Base-by-base conservation (phyloP, 2,797 vertebrate genomes). In the Denticeps clupeoides region DNA sequence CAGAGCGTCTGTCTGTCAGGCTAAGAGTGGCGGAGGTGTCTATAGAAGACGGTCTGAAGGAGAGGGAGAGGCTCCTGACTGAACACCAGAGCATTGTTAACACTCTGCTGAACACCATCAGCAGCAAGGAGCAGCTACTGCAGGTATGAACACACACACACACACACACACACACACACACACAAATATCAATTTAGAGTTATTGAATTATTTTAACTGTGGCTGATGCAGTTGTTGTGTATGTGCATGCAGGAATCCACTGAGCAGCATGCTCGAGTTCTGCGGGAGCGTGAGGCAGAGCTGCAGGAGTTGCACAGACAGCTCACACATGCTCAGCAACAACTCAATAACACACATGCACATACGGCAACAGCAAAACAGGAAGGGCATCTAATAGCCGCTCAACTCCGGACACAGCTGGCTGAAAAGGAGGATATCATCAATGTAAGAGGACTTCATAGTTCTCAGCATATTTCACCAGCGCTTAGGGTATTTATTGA, bases 81-180 rank as follows among this genome's bases (percentile, higher is more conserved):
- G 84, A 87, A 58, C 84, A 87, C 29, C 75, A 85, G 60, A 81
- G 53, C 1, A 80, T 81, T 7, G 81, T 86, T 28, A 80, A 83
- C 41, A 81, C 73, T 7, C 74, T 87, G 44, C 41, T 87, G 42
- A 71, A 79, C 38, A 82, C 81, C 38, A 80, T 87, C 54, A 70
- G 56, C 62, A 83, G 79, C 77, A 87, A 87, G 53, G 85, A 87
- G 50, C 79, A 81, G 53, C 79, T 86, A 6, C 67, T 85, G 16
- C 85, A 82, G 76, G 85, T 86, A 53, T 18, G 3, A 24, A 44
- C 4, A 41, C 8, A 37, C 50, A 24, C 47, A 26, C 7, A 50
- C 58, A n/a, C 16, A 33, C 29, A 47, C 25, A 18, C 26, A 45
- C 15, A 12, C 12, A 3, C 4, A 33, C 37, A 19, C n/a, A 41